Evolutionary conservation across 2,113 vertebrate species (phyloP), one percentile per base, ranked within the genome.

Genomic region (Atrichornis clamosus): DNA sequence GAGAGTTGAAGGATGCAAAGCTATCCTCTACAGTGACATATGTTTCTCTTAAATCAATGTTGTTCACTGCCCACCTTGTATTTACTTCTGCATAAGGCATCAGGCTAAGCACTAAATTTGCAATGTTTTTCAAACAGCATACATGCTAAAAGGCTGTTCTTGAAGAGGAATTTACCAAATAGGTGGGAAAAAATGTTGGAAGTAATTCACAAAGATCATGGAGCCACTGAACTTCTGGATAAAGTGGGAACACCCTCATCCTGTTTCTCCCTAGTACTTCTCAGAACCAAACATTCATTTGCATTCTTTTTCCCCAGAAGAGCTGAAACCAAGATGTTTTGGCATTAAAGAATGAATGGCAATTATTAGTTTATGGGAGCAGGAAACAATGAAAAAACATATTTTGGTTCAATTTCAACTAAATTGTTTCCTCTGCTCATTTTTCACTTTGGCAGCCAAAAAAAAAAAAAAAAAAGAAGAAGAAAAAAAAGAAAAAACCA

Each of bases 361-460:
- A 88, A 35, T 86, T 90, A 81, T 86, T 90, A 55, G 58, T 73
- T 68, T 55, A 7, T 2, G 21, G 64, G 35, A 42, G 23, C 83
- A 93, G 86, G 79, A 95, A 96, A 92, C 72, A 86, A 85, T 77
- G 79, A 35, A 76, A 89, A 93, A 94, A 90, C 13, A 13, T 80
- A 33, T 92, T 95, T 95, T 86, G 68, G 39, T 95, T 92, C 55
- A 78, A n/a, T 92, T 93, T 93, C 52, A 93, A 39, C 86, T 81
- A 59, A 90, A 93, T 93, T 92, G 35, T 86, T 97, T 97, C 94
- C 85, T 90, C 53, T 39, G 21, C 23, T 94, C 88, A 90, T 97
- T 97, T 94, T 93, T 96, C 72, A 89, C 47, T 84, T 77, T 86
- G 88, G 72, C 94, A 94, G 62, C 44, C 19, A 65, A 84, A 47